Evolutionary conservation across 2,888 invertebrate genomes (phyloP).

Genomic region (Diplazon laetatorius): DNA sequence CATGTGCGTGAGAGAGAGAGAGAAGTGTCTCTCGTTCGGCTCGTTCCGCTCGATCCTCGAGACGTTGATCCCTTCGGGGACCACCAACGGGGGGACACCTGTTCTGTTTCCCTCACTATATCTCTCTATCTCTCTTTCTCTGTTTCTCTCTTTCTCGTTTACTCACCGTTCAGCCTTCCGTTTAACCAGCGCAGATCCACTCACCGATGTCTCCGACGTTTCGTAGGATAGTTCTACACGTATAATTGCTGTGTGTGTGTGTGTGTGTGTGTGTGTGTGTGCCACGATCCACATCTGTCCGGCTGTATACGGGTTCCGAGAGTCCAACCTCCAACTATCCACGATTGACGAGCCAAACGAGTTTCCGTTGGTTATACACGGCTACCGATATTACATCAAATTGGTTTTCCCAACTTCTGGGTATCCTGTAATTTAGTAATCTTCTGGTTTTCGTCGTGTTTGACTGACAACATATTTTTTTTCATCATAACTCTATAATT

Average conservation of each 20-base stretch:
- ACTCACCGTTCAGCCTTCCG: slow-evolving; percentile 26
- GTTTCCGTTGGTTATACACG: slow-evolving; percentile 11
- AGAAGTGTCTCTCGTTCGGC: slow-evolving; percentile 39
- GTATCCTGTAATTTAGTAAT: not conserved
- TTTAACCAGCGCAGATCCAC: slow-evolving; percentile 12
- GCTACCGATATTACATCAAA: not conserved
- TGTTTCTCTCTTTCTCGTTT: slow-evolving; percentile 11
- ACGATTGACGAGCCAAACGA: slow-evolving; percentile 25
- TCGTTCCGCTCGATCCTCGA: slow-evolving; percentile 58
- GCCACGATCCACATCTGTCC: slow-evolving; percentile 52
- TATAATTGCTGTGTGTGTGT: slow-evolving; percentile 61
- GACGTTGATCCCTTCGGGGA: slow-evolving; percentile 67
- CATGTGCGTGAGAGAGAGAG: too few relatives aligned
- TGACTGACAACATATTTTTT: not conserved
- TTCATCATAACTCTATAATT: too few relatives aligned
- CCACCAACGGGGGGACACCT: slow-evolving; percentile 64
- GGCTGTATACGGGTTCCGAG: slow-evolving; percentile 8
- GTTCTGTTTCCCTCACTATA: slow-evolving; percentile 54
- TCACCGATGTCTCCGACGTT: slow-evolving; percentile 33
- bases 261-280: too few relatives aligned
- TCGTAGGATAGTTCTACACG: slow-evolving; percentile 46
- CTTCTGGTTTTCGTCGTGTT: not conserved
- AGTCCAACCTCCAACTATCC: slow-evolving; percentile 24
- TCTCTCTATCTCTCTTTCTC: not conserved
- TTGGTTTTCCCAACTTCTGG: slow-evolving; percentile 1